phyloP scores from a whole-genome alignment of 2,797 vertebrate species.

The Brachymystax lenok region DNA sequence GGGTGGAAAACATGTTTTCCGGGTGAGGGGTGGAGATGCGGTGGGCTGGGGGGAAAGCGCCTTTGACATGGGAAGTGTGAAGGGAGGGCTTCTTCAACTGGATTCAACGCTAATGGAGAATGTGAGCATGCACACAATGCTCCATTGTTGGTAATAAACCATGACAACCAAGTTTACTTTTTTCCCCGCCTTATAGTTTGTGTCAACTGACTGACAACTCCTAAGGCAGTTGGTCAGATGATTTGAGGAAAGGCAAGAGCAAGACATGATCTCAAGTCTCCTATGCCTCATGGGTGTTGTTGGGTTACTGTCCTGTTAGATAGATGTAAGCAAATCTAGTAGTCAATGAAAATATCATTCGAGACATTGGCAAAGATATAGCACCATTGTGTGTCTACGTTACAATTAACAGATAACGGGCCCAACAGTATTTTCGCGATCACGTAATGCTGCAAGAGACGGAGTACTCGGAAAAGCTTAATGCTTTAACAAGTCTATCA shows the following conservation, averaged over 20 bases:
- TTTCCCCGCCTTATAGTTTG: not conserved
- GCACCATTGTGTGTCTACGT: not conserved
- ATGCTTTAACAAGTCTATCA: not conserved
- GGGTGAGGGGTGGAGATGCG: not conserved
- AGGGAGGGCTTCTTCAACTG: not conserved
- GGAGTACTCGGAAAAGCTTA: not conserved
- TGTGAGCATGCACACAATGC: not conserved
- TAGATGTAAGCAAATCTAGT: no score
- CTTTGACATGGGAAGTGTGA: not conserved
- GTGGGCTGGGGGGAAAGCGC: not conserved
- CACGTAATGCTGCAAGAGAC: not conserved
- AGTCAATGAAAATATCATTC: not conserved
- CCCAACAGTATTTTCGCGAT: not conserved
- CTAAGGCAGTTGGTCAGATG: no score
- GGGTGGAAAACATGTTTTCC: no score
- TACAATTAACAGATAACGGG: not conserved
- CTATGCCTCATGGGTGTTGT: no score
- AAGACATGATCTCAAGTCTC: no score
- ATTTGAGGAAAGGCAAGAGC: no score
- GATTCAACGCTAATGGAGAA: not conserved
- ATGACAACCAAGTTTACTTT: not conserved
- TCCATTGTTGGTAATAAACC: not conserved
- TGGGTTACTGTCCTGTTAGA: no score
- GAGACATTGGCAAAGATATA: not conserved
- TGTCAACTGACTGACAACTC: no score